Evolutionary conservation across 1,140 invertebrate genomes (phyloP).

Genomic region (Drosophila albomicans): DNA sequence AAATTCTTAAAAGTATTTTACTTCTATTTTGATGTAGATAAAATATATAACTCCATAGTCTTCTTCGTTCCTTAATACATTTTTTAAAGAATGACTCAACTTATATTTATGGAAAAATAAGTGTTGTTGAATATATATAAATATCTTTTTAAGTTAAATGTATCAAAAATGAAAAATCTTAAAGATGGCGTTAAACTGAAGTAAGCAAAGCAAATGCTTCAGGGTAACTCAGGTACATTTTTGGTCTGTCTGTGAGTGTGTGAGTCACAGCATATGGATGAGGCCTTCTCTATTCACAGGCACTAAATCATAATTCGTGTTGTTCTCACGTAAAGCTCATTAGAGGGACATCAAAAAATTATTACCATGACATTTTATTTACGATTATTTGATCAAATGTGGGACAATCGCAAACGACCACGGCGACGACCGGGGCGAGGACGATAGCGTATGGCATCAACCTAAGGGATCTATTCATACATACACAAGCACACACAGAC

Average conservation of each 20-base stretch:
- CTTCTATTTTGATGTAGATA: too few species aligned
- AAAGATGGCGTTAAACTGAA: neutral
- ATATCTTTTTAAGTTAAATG: too few species aligned
- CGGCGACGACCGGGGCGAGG: neutral
- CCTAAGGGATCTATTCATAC: constrained; percentile 27
- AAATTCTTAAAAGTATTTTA: too few species aligned
- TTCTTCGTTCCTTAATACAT: too few species aligned
- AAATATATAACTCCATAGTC: too few species aligned
- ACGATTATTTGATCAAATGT: constrained; percentile 80
- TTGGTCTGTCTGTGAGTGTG: neutral
- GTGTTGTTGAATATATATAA: too few species aligned
- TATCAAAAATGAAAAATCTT: too few species aligned
- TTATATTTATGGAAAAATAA: too few species aligned
- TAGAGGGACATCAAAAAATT: constrained; percentile 76
- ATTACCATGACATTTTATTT: constrained; percentile 78
- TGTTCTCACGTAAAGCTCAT: constrained; percentile 77
- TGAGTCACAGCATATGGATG: neutral
- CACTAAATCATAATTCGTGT: constrained; percentile 71
- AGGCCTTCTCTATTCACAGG: neutral
- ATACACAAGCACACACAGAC: constrained; percentile 2
- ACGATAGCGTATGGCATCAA: constrained; percentile 23
- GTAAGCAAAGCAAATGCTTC: neutral
- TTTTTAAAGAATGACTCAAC: too few species aligned
- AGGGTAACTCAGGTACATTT: neutral
- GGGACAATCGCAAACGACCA: constrained; percentile 33